Base-by-base conservation (phyloP, 2,888 invertebrate genomes). In the Leptopilina drosophilae region DNA sequence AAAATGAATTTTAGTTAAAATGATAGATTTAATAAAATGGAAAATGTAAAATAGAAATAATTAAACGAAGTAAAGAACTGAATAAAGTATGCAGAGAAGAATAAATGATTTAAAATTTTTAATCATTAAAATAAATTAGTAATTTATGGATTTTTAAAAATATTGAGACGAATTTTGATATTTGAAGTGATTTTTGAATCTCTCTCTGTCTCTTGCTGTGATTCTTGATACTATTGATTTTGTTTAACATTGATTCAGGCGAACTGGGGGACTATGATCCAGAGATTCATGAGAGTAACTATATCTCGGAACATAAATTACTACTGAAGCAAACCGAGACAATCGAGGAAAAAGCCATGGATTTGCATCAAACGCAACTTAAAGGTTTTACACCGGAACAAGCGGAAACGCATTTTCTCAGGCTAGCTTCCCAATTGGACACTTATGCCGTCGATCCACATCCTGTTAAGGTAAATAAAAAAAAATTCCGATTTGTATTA, bases 401-500 rank as follows among this genome's bases (percentile, higher is more conserved):
- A 87, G 96, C 98, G 0, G 98, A 99, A 93, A 95, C 95, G 81
- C 95, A 96, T 86, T 99, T 99, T 92, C 94, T 99, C 87, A 96
- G 96, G 92, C 96, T 98, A 88, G 97, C 98, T 64, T 96, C 97
- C 85, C 95, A 96, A 84, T 93, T 99, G 79, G 99, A 99, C 92
- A 98, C 99, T 0, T 99, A 99, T 90, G 99, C 99, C 42, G 97
- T 99, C 56, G 99, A 99, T 93, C 99, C 99, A 11, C 98, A 99
- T 93, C 97, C 98, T 81, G 99, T 99, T 49, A 99, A 99, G 94
- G 97, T 97, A 91, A 86, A 80, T 62, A 15, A 15, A 33, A 20
- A 20, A 20, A 73, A 78, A 66, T 53, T 7, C n/a, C 6, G 40
- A 7, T 59, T 59, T 59, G n/a, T 15, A 59, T 15, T 15, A n/a